Base-by-base conservation (phyloP, 2,797 vertebrate species). In the Anas flavirostris region DNA sequence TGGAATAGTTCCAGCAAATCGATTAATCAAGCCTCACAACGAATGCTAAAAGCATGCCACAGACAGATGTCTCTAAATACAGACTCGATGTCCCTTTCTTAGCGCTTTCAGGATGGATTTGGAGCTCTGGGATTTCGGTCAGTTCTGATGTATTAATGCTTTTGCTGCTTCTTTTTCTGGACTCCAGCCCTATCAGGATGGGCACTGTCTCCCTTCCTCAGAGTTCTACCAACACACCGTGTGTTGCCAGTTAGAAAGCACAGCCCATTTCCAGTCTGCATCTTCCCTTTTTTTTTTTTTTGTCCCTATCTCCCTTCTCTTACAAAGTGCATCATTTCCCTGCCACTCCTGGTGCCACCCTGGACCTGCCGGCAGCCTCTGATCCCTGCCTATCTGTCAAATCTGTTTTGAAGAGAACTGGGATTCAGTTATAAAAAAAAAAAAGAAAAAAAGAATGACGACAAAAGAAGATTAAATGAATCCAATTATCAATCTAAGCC, bases 401-500 rank as follows among this genome's bases (percentile, higher is more conserved):
- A 97, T 92, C 93, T 93, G 37, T 75, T 76, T 60, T 31, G 58
- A 86, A 90, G 66, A 93, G 89, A 93, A 91, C 1, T 88, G 84
- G 83, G 75, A 94, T 90, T 83, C 59, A 70, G 78, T 82, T 75
- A 96, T 94, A 95, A 52, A 52, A 52, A 52, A 28, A 28, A 26
- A 26, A 26, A 25, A 15, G 14, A 52, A 75, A 94, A 95, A 96
- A 92, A 59, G 69, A 96, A 95, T 94, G 91, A 97, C 19, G 56
- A 91, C 90, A 92, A 92, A 97, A 96, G 92, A 68, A 87, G 94
- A 94, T 97, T 94, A 97, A 95, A 87, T 81, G 0, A 96, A 94
- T 96, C 95, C 94, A 94, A 93, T 97, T 94, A 97, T 41, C 26
- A 87, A 62, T 46, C 63, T 80, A 93, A 91, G 79, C 72, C 83